Base-by-base conservation (phyloP, 2,113 vertebrate genomes). In the Gopherus flavomarginatus region DNA sequence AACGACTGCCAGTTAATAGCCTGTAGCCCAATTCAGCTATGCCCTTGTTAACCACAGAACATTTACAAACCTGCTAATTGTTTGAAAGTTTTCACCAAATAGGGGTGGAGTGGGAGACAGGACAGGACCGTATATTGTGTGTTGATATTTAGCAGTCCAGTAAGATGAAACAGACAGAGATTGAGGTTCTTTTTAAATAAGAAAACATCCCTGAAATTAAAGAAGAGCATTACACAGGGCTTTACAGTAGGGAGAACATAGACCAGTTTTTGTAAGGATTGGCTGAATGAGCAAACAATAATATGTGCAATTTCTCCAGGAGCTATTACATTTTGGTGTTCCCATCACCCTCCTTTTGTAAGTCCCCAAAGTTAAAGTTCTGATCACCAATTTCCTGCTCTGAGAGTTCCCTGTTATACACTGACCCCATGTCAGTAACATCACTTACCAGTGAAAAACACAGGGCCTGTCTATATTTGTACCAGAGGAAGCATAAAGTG, bases 1-100 rank as follows among this genome's bases (percentile, higher is more conserved):
- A 95, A 89, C 38, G 49, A 86, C 50, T 87, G 27, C 26, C 91
- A 27, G 89, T 88, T 84, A 86, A 94, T 42, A 83, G 53, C 27
- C 80, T 89, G 53, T 8, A 78, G 69, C 54, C 12, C 42, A 38
- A 69, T 29, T 92, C n/a, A 85, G 59, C 78, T 82, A 57, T 62
- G 47, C 56, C 17, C 35, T 50, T 10, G 11, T 80, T 90, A 92
- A 85, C 56, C 54, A 80, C 13, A 93, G 91, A 94, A 85, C 21
- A 69, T 77, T 80, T 90, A 75, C 59, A 94, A 83, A 81, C 1
- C 2, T 22, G 53, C 27, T 69, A 81, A 89, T 62, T 82, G 65
- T 81, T 96, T 93, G 87, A 35, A 91, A 88, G 80, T 5, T 24
- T 92, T 44, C 81, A 92, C 27, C 80, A 56, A 53, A 69, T 19